A percentile compares a stretch with the other conserved stretches of the same genome.
These are phyloP conservation scores for Yoshiicerus persimilis DNA, from an alignment of 1,140 invertebrate species.

Conservation along the genomic window DNA sequence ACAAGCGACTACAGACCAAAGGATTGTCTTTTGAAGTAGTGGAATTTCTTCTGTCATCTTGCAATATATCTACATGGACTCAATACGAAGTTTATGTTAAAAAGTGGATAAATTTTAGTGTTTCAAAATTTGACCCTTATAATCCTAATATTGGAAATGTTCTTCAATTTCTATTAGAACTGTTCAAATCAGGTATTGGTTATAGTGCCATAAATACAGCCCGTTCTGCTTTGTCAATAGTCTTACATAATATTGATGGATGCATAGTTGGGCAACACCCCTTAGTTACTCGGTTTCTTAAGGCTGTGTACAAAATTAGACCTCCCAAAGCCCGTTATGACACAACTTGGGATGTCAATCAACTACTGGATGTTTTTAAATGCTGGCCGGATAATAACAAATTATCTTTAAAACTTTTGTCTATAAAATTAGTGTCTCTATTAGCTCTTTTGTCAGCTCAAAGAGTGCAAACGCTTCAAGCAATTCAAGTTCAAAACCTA, in stretches of 20 bases:
- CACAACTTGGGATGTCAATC: background rate
- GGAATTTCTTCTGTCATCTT: background rate
- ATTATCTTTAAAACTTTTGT: background rate
- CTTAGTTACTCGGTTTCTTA: background rate
- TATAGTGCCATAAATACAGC: too few species aligned
- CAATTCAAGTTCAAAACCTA: background rate
- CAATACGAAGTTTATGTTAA: background rate
- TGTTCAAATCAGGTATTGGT: too few species aligned
- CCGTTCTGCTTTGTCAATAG: too few species aligned
- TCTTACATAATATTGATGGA: too few species aligned
- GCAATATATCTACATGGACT: background rate
- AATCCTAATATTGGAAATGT: too few species aligned
- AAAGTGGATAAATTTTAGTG: background rate
- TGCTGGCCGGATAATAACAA: background rate
- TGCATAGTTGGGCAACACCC: too few species aligned
- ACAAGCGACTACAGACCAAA: background rate
- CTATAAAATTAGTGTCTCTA: background rate
- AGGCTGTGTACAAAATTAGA: background rate
- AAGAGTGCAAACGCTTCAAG: background rate
- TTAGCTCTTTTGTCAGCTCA: background rate
- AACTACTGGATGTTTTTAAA: background rate
- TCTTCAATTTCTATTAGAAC: too few species aligned
- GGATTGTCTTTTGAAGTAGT: too few species aligned
- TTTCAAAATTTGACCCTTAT: too few species aligned
- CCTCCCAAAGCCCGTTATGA: background rate